phyloP scores from a whole-genome alignment of 2,797 vertebrate species.

The Manis crassicaudata region DNA sequence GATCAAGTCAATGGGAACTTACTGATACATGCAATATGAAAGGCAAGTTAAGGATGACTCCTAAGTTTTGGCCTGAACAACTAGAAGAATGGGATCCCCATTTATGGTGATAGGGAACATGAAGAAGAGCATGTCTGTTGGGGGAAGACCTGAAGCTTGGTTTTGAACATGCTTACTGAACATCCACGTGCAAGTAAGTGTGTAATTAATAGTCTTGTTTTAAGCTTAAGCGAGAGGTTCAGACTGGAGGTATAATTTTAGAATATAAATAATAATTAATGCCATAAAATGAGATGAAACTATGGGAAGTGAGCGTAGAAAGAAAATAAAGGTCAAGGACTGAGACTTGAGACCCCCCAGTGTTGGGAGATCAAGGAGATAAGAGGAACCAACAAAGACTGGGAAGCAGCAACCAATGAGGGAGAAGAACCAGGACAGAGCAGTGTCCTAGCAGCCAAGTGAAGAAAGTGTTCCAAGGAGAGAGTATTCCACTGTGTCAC shows the following conservation, averaged over 20 bases:
- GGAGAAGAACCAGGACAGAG: not conserved
- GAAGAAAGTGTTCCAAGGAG: not conserved
- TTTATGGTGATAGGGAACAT: not conserved
- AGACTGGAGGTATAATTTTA: not conserved
- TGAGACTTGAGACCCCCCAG: not conserved
- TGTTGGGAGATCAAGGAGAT: not conserved
- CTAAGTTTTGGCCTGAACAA: not conserved
- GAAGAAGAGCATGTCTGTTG: not conserved
- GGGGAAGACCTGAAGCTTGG: not conserved
- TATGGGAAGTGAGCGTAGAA: not conserved
- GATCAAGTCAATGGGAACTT: not conserved
- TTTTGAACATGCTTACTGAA: not conserved
- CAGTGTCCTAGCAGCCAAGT: too few species aligned
- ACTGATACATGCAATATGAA: not conserved
- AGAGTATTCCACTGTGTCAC: not conserved
- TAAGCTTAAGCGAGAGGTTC: not conserved
- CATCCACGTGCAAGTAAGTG: not conserved
- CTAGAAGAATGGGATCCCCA: not conserved
- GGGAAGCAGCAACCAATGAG: not conserved
- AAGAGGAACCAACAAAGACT: not conserved
- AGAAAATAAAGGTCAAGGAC: not conserved
- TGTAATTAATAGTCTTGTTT: not conserved
- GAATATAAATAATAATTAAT: not conserved
- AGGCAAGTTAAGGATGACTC: not conserved
- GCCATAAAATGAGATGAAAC: not conserved